Evolutionary conservation across 2,797 vertebrate species (phyloP), one percentile per base, ranked within the genome.

Genomic region (Clarias pachynema): DNA sequence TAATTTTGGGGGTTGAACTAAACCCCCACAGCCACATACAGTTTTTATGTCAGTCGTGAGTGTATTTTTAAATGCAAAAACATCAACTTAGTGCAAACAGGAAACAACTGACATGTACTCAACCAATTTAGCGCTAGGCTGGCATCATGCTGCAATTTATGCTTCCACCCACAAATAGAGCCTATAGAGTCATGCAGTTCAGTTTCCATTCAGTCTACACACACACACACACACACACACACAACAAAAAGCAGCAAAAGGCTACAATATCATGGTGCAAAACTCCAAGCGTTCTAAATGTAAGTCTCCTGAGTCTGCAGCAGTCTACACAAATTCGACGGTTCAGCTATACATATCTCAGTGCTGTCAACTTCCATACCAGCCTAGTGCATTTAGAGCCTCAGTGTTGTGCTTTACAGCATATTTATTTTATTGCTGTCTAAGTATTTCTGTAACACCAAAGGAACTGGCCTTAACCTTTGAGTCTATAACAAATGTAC

Each of bases 211-310:
- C 81, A 78, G 0, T 59, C 82, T 37, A 65, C 29, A 29, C 20
- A 73, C 57, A 65, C 34, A 84, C 37, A 78, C 79, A 85, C 40
- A 63, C 29, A 14, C 12, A 73, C 57, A 75, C 20, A 85, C 49
- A 79, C 80, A 53, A 53, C 49, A 82, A 60, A 79, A 82, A 73
- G 20, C 44, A 78, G 66, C 63, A 65, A 84, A n/a, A 85, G 66
- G 74, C 20, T 57, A 78, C 79, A 84, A 81, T 83, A 85, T 66
- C 66, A 85, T 86, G 81, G 59, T 78, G 57, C 57, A 60, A 37
- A 78, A 59, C 57, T 60, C 15, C 15, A 75, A 57, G 16, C 34
- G 29, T 34, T 75, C 56, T 70, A 79, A 77, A 69, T 83, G 37
- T 29, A 86, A 68, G 72, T 82, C 62, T 87, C 72, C 66, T 73